Evolutionary conservation across 2,888 invertebrate species (phyloP).

Genomic region (Drosophila nr. perissopoda): DNA sequence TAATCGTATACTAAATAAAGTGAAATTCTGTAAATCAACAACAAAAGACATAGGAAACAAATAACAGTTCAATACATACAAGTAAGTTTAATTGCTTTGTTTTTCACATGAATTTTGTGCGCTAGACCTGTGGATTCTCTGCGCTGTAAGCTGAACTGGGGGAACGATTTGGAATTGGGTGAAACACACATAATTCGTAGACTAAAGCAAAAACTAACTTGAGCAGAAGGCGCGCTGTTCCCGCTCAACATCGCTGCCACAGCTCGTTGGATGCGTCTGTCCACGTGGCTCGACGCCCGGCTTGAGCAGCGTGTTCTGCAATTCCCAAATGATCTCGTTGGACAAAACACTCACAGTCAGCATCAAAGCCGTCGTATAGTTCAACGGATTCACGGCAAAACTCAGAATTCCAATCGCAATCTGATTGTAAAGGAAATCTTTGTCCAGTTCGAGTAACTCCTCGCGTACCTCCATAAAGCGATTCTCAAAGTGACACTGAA

Average conservation of each 20-base stretch:
- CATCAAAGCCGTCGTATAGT: constrained; percentile 76
- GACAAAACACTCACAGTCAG: constrained; percentile 79
- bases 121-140: constrained; percentile 47
- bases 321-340: constrained; percentile 78
- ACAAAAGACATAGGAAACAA: neutral
- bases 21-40: constrained; percentile 2
- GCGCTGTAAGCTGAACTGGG: neutral
- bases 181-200: neutral
- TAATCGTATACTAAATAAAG: constrained; percentile 8
- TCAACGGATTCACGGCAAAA: constrained; percentile 77
- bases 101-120: constrained; percentile 38
- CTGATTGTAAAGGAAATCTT: constrained; percentile 75
- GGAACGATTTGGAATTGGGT: constrained; percentile 9
- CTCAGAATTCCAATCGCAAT: constrained; percentile 80
- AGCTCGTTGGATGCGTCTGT: constrained; percentile 60
- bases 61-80: neutral
- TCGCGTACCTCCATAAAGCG: constrained; percentile 78
- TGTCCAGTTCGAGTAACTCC: constrained; percentile 77
- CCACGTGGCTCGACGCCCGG: constrained; percentile 65
- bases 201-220: constrained; percentile 6
- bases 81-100: constrained; percentile 45
- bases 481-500: constrained; percentile 80
- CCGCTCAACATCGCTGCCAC: constrained; percentile 65
- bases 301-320: constrained; percentile 78
- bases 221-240: constrained; percentile 58